Conservation (phyloP, 1,140 invertebrate species). For the Rhynchophorus ferrugineus region DNA sequence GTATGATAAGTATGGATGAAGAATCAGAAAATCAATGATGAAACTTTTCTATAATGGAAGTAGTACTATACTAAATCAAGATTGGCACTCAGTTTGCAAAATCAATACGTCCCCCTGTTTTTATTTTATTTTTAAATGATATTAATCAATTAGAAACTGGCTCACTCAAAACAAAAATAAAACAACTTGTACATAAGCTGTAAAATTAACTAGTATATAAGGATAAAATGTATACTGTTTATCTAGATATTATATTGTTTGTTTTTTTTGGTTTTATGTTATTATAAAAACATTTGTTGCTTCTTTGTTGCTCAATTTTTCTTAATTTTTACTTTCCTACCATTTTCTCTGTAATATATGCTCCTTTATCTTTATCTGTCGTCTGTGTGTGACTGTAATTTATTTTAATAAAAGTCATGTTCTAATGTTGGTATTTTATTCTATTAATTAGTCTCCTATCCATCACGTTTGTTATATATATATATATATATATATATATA, state of each 20-base stretch:
- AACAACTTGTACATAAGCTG: slow-evolving; percentile 38
- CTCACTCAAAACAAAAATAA: too few relatives aligned
- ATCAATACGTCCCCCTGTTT: too few relatives aligned
- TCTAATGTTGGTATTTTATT: slow-evolving; percentile 12
- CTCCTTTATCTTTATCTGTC: slow-evolving; percentile 32
- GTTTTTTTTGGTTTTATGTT: slow-evolving; percentile 37
- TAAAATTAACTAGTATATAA: slow-evolving; percentile 39
- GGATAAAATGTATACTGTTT: slow-evolving; percentile 41
- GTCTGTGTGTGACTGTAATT: slow-evolving; percentile 44
- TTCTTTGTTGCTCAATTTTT: slow-evolving; percentile 43
- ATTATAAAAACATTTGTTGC: slow-evolving; percentile 38
- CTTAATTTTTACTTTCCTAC: slow-evolving; percentile 32
- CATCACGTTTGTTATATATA: too few relatives aligned
- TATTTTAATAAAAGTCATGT: slow-evolving; percentile 44
- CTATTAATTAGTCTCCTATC: too few relatives aligned
- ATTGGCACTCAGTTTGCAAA: slow-evolving; percentile 35
- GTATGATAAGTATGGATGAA: slow-evolving; percentile 10
- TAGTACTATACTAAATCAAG: slow-evolving; percentile 31
- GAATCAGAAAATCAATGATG: too few relatives aligned
- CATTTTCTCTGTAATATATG: slow-evolving; percentile 38
- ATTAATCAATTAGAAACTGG: too few relatives aligned
- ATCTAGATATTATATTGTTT: slow-evolving; percentile 35
- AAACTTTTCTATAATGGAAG: too few relatives aligned
- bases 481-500: too few relatives aligned
- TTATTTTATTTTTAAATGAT: too few relatives aligned